A percentile compares a stretch with the other conserved stretches of the same genome.
phyloP scores from a whole-genome alignment of 37 sponge, comb jelly and placozoan genomes.

The Theonella swinhoei region DNA sequence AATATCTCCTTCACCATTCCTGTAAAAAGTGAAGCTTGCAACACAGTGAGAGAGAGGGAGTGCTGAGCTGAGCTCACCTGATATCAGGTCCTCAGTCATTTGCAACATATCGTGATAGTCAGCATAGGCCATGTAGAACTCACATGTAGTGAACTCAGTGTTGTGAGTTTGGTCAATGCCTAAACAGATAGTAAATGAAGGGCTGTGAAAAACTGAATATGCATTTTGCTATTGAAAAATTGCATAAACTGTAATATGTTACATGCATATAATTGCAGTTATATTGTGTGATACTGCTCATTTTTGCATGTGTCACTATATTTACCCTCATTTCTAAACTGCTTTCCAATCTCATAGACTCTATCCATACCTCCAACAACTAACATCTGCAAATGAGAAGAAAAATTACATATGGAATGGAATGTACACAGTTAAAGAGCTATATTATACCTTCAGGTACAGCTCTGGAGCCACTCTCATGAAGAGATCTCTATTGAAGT shows the following conservation, averaged over 20 bases:
- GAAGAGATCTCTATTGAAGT: conserved; percentile 93
- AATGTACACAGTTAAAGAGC: no score
- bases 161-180: not conserved
- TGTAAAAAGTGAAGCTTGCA: not conserved
- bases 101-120: not conserved
- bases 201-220: no score
- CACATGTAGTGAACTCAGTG: not conserved
- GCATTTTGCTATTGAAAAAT: no score
- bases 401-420: no score
- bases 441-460: conserved; percentile 88
- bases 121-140: not conserved
- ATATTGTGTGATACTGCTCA: no score
- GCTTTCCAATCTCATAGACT: not conserved
- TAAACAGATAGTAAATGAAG: not conserved
- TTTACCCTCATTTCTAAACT: not conserved
- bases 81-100: not conserved
- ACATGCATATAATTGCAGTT: no score
- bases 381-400: conserved; percentile 35
- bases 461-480: conserved; percentile 99
- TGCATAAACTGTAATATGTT: no score
- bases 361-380: not conserved
- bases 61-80: not conserved
- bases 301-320: no score
- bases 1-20: not conserved
- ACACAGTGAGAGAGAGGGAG: not conserved